Base-by-base conservation (phyloP, 2,113 vertebrate species). In the Campylomormyrus numenius region DNA sequence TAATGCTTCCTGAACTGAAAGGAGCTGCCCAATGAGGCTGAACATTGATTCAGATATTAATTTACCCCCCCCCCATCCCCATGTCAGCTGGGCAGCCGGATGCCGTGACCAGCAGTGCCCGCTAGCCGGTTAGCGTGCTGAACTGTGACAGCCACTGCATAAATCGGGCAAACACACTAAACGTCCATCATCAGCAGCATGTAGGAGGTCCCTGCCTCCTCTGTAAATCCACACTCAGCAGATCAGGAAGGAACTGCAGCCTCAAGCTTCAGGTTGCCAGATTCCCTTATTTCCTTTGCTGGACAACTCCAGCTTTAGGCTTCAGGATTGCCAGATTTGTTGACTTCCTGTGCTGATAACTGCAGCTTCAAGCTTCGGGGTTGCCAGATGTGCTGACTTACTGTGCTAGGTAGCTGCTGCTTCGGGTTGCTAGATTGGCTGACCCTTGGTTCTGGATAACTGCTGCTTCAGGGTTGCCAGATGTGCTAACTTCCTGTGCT, bases 1-100 rank as follows among this genome's bases (percentile, higher is more conserved):
- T 93, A 91, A 93, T 91, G 90, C 90, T 89, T 88, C 91, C 93
- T 53, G 52, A 53, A 53, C 17, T 92, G 91, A 94, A 94, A 94
- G 88, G 86, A 86, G 62, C 90, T 91, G 85, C 66, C 77, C 92
- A 92, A 93, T 92, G 91, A 92, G 70, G 90, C 86, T 31, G 7
- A 90, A 31, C 5, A 8, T 90, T 92, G 91, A 66, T 27, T 66
- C 58, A n/a, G 8, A 24, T 66, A 66, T 66, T 27, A 66, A n/a
- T 66, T 66, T 27, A 74, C 1, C 24, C 21, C 56, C 5, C 5
- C 19, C 66, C 62, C 62, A 11, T n/a, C 27, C 27, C 31, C 56
- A n/a, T 62, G 56, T 62, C 56, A 62, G 56, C 56, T 9, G 56
- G 56, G 21, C 56, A 58, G 56, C 56, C 21, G 6, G 56, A 2